Evolutionary conservation across 2,797 vertebrate genomes (phyloP).

Genomic region (Mormyrops boulengeri): DNA sequence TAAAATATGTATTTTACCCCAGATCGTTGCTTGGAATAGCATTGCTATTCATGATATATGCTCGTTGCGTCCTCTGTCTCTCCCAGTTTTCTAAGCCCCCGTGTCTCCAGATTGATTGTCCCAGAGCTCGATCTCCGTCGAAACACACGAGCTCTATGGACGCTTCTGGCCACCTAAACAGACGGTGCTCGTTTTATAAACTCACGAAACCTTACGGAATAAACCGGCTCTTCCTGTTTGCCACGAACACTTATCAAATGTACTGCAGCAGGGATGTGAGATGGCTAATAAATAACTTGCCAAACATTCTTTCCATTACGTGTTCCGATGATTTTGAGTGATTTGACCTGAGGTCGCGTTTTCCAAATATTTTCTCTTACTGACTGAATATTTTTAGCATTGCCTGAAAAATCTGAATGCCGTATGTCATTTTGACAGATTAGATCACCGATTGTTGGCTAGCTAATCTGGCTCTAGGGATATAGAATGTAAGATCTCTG

Average conservation of each 20-base stretch:
- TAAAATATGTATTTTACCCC: neutral
- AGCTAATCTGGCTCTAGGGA: neutral
- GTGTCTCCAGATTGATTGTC: neutral
- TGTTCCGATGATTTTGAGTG: neutral
- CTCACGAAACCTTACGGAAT: neutral
- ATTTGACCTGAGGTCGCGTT: neutral
- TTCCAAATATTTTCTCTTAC: neutral
- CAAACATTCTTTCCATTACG: neutral
- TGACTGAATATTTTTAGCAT: neutral
- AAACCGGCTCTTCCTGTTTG: neutral
- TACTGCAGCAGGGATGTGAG: neutral
- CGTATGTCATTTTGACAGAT: neutral
- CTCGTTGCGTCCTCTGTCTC: neutral
- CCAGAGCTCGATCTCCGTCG: neutral
- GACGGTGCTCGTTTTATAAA: neutral
- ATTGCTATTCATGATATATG: neutral
- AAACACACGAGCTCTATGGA: neutral
- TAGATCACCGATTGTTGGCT: neutral
- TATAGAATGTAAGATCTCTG: neutral
- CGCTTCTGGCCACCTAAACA: neutral
- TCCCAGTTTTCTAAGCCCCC: neutral
- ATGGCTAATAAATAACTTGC: neutral
- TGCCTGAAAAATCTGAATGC: neutral
- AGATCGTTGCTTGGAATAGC: neutral
- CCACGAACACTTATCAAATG: neutral